phyloP scores from a whole-genome alignment of 2,888 invertebrate genomes.

The Caenorhabditis virilis region DNA sequence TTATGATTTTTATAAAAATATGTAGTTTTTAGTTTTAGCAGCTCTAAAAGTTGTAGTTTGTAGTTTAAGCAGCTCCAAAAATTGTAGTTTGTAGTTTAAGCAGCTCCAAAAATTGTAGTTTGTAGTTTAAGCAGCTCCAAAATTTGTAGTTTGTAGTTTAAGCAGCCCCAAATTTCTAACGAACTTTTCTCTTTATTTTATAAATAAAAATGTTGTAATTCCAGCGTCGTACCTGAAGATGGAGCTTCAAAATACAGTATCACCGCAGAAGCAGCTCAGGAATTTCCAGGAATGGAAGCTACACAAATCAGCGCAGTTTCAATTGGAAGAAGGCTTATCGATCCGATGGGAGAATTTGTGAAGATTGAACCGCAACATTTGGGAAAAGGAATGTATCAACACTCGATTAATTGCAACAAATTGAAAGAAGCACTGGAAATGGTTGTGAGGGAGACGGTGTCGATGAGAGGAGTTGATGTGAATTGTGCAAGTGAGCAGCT shows the following conservation, averaged over 20 bases:
- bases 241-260: constrained; percentile 92
- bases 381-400: constrained; percentile 92
- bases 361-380: constrained; percentile 91
- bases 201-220: too few species aligned
- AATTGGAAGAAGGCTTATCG: constrained; percentile 85
- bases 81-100: too few species aligned
- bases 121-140: too few species aligned
- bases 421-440: constrained; percentile 78
- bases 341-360: constrained; percentile 87
- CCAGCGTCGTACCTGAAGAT: constrained; percentile 85
- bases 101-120: too few species aligned
- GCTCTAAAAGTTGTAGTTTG: too few species aligned
- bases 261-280: constrained; percentile 81
- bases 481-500: constrained; percentile 85
- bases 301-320: constrained; percentile 80
- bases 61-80: too few species aligned
- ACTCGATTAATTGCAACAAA: constrained; percentile 83
- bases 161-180: too few species aligned
- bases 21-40: too few species aligned
- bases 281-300: constrained; percentile 83
- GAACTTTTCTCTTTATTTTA: too few species aligned
- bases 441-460: constrained; percentile 86
- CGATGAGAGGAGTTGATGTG: constrained; percentile 88
- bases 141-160: too few species aligned
- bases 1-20: too few species aligned